Base-by-base conservation (phyloP, 2,888 invertebrate genomes). In the Barypeithes pellucidus region DNA sequence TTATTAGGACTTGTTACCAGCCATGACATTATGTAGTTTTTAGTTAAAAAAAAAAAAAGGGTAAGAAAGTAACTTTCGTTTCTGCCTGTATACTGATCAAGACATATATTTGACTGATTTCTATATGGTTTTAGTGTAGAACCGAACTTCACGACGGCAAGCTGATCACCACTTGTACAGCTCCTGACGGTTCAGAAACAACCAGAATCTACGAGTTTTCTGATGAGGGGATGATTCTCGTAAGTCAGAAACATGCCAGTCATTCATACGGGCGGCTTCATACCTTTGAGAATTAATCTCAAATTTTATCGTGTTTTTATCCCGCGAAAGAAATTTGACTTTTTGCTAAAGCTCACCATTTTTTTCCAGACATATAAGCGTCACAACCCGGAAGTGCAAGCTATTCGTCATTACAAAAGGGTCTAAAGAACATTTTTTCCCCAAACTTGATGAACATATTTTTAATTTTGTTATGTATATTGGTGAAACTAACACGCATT, bases 291-390 rank as follows among this genome's bases (percentile, higher is more conserved):
- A 2, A 29, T 7, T 29, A 5, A 8, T 29, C 29, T 24, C 5
- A 24, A 24, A 5, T 24, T 24, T 24, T 24, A 24, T n/a, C n/a
- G n/a, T n/a, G n/a, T n/a, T n/a, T n/a, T n/a, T n/a, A n/a, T n/a
- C n/a, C n/a, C n/a, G n/a, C n/a, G n/a, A n/a, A n/a, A n/a, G n/a
- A n/a, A n/a, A n/a, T n/a, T n/a, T n/a, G 5, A 24, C 5, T 24
- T 24, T 24, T 24, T 24, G 5, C 24, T 5, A 5, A 24, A 5
- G 24, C 24, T 24, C 24, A 24, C 24, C 29, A 29, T 12, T 24
- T 61, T 73, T 76, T 89, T 89, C 77, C 87, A 91, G 91, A 89
- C 88, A 47, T 86, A 90, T 77, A 88, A 87, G 33, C 89, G 90
- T 78, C 89, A 90, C 69, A 87, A 87, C 66, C 80, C 79, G 22